phyloP scores from a whole-genome alignment of 2,797 vertebrate species.

The Mus minutoides region DNA sequence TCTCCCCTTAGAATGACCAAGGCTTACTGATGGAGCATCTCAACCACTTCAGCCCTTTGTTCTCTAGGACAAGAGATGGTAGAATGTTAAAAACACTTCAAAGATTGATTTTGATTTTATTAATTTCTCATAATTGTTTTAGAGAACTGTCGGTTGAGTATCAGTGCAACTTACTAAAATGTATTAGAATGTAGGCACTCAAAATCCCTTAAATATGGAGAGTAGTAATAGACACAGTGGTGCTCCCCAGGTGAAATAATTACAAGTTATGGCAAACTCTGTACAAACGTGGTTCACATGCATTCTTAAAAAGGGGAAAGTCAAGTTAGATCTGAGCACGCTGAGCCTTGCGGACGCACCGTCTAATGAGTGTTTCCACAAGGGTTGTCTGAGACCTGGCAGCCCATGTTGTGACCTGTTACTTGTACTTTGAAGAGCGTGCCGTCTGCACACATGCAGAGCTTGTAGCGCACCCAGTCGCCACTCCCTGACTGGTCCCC shows the following conservation, averaged over 20 bases:
- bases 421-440: constrained; percentile 97
- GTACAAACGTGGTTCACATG: constrained; percentile 78
- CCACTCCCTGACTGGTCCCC: constrained; percentile 90
- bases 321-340: constrained; percentile 42
- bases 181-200: constrained; percentile 42
- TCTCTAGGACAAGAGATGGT: constrained; percentile 15
- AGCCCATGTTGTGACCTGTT: constrained; percentile 95
- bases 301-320: constrained; percentile 76
- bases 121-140: constrained; percentile 54
- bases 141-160: constrained; percentile 26
- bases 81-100: constrained; percentile 54
- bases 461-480: constrained; percentile 95
- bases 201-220: constrained; percentile 58
- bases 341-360: neutral
- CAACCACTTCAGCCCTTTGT: constrained; percentile 29
- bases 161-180: constrained; percentile 61
- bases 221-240: neutral
- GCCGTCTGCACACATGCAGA: constrained; percentile 97
- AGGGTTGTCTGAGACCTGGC: constrained; percentile 95
- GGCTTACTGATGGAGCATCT: neutral
- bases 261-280: constrained; percentile 76
- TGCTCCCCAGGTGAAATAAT: constrained; percentile 56
- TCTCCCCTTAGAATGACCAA: neutral
- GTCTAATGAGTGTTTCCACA: constrained; percentile 90
- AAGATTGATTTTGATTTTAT: constrained; percentile 54